phyloP scores from a whole-genome alignment of 2,797 vertebrate genomes.

The Myripristis murdjan region DNA sequence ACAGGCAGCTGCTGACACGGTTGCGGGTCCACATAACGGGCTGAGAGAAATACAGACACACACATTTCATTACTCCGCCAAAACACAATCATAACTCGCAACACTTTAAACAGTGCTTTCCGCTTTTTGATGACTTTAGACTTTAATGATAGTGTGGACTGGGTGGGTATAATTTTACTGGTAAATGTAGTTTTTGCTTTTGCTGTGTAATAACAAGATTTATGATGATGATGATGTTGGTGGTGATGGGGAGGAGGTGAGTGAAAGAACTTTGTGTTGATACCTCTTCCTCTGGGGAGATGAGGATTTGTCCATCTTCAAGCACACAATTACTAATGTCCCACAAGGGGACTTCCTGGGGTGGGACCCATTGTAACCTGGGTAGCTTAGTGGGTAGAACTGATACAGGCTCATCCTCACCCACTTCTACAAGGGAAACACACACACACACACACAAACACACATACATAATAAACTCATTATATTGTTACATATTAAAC shows the following conservation, averaged over 20 bases:
- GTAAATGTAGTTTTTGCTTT: neutral
- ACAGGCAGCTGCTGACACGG: slow-evolving; percentile 82
- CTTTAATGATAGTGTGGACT: neutral
- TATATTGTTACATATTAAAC: neutral
- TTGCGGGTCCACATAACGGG: slow-evolving; percentile 79
- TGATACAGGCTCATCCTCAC: slow-evolving; percentile 22
- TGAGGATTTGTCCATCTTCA: slow-evolving; percentile 90
- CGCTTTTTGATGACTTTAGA: neutral
- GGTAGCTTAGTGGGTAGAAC: slow-evolving; percentile 57
- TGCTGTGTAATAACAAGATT: neutral
- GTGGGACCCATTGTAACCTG: slow-evolving; percentile 73
- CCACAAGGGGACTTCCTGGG: slow-evolving; percentile 89
- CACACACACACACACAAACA: slow-evolving; percentile 2
- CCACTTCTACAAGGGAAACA: slow-evolving; percentile 46
- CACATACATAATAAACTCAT: neutral
- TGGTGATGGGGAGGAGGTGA: neutral
- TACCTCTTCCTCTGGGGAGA: slow-evolving; percentile 92
- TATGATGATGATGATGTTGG: neutral
- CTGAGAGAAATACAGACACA: slow-evolving; percentile 64
- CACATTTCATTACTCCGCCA: neutral
- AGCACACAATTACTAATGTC: slow-evolving; percentile 90
- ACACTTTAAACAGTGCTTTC: neutral
- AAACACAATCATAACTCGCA: neutral
- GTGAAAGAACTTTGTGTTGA: slow-evolving; percentile 11
- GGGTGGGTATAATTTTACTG: neutral